Base-by-base conservation (phyloP, 2,113 vertebrate species). In the Leiothrix lutea region DNA sequence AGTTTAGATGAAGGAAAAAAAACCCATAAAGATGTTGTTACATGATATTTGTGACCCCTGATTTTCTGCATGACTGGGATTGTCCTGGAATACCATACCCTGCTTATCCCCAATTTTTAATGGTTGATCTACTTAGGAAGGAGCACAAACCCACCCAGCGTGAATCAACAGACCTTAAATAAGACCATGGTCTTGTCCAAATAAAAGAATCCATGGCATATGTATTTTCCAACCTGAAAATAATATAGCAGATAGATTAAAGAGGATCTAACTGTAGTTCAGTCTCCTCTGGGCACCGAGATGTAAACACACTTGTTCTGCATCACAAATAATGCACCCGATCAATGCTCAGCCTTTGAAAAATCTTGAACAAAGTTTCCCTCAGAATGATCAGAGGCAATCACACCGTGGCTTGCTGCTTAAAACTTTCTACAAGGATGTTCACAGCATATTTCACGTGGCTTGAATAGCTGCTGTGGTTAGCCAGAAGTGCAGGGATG, bases 331-430 rank as follows among this genome's bases (percentile, higher is more conserved):
- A 84, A 92, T 10, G 14, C 54, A 48, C 31, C 71, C 5, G 15
- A 95, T 97, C 94, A 92, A 94, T 93, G 66, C 2, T 70, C 44
- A 92, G 69, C 86, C 90, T 97, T 96, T 96, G 95, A 94, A 95
- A 93, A 86, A 36, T 48, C 84, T 35, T 48, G 67, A 94, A 80
- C 84, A 79, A 92, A 94, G 90, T 91, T 95, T 82, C 79, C 83
- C 87, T 90, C 75, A 24, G 80, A 88, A 80, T 35, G 88, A 96
- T 97, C 95, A 97, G 95, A 96, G 92, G 86, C 85, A 89, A 81
- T 81, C 93, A 88, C 78, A 25, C 93, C 12, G 56, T 64, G 84
- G 58, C 50, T 5, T 74, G 60, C 82, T 85, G 70, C 82, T 90
- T 95, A 86, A 95, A 96, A 95, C 74, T 80, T 86, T 83, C 74